Evolutionary conservation across 2,113 vertebrate genomes (phyloP).

Genomic region (Pterocles orientalis): DNA sequence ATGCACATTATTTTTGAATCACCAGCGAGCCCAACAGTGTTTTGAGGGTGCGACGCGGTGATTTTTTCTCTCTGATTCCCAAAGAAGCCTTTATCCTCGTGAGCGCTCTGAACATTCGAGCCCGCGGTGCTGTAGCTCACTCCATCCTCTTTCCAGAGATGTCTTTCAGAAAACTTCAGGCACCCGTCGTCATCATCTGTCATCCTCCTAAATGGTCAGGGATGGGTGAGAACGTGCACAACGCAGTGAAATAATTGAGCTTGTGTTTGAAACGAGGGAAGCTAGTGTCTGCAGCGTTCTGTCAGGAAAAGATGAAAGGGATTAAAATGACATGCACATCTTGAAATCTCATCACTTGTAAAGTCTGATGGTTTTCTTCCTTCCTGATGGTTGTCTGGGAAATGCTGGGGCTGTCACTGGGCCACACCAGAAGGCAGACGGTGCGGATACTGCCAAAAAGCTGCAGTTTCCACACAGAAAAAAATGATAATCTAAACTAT

Average conservation of each 20-base stretch:
- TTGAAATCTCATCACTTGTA: background rate
- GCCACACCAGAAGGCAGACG: background rate
- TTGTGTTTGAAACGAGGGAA: no score
- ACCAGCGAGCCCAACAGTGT: background rate
- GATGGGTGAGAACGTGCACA: background rate
- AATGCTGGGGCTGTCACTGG: background rate
- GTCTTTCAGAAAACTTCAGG: background rate
- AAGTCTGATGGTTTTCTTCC: background rate
- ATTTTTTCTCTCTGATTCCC: background rate
- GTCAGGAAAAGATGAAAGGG: background rate
- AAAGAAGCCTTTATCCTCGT: background rate
- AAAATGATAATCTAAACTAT: background rate
- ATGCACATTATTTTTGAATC: background rate
- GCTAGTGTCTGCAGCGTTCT: background rate
- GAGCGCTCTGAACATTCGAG: accelerated
- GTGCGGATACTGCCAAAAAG: background rate
- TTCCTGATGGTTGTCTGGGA: background rate
- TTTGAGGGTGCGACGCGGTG: background rate
- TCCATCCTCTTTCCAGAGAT: background rate
- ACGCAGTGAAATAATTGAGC: accelerated
- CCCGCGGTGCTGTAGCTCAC: accelerated
- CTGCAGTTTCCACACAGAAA: background rate
- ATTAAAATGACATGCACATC: background rate
- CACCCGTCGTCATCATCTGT: background rate
- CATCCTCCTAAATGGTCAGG: background rate